phyloP scores from a whole-genome alignment of 2,888 invertebrate genomes.

The Heliconius sara region DNA sequence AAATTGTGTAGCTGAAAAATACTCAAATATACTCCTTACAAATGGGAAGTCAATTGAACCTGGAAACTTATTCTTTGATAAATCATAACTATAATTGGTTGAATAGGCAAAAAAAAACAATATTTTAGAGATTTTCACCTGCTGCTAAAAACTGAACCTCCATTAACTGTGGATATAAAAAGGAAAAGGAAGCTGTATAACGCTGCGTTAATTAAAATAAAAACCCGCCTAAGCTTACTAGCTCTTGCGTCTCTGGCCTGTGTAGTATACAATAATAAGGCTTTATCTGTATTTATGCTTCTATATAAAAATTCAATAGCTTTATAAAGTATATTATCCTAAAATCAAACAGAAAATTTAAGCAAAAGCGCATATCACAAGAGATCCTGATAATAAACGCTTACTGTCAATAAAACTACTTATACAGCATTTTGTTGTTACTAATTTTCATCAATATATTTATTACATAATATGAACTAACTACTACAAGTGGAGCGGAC shows the following conservation, averaged over 20 bases:
- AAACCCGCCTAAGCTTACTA: constrained; percentile 19
- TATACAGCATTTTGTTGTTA: constrained; percentile 1
- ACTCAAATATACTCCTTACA: not conserved
- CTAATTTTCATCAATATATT: not conserved
- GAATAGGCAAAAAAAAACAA: not conserved
- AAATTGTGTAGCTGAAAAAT: not conserved
- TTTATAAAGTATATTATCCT: not conserved
- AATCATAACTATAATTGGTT: constrained; percentile 6
- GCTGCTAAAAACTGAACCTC: not conserved
- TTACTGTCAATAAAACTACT: not conserved
- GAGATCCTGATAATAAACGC: not conserved
- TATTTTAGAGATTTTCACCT: not conserved
- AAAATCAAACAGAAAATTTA: not conserved
- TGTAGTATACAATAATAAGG: not conserved
- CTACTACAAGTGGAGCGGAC: constrained; percentile 7
- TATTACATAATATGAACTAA: not conserved
- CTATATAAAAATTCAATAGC: not conserved
- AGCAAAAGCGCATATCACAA: not conserved
- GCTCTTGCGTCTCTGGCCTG: constrained; percentile 32
- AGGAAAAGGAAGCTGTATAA: constrained; percentile 22
- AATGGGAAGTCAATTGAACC: not conserved
- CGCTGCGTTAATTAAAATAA: constrained; percentile 9
- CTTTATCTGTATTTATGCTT: not conserved
- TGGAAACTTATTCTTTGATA: not conserved
- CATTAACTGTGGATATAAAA: not conserved